Conservation (phyloP, 2,888 invertebrate species). For the Achlya flavicornis region DNA sequence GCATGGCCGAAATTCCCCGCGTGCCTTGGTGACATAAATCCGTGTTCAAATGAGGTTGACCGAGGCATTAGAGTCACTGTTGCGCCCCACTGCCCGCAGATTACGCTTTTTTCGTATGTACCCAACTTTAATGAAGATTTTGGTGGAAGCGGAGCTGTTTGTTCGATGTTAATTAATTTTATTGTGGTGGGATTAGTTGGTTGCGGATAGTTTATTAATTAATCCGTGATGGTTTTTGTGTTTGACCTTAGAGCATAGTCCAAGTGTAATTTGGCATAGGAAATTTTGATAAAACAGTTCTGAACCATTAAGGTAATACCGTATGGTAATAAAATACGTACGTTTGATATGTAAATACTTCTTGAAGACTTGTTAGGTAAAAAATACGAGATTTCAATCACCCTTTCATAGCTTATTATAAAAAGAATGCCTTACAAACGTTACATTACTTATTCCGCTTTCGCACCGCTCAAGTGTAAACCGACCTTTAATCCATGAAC, state of each 20-base stretch:
- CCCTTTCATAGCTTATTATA: neutral
- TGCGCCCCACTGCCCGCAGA: neutral
- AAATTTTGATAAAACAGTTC: too few species aligned
- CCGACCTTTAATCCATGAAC: constrained; percentile 4
- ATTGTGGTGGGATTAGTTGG: constrained; percentile 13
- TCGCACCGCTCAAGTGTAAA: neutral
- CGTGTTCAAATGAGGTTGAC: constrained; percentile 28
- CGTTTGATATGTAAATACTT: too few species aligned
- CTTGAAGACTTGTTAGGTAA: too few species aligned
- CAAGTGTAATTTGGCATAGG: too few species aligned
- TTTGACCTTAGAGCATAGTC: too few species aligned
- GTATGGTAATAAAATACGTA: too few species aligned
- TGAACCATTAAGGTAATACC: too few species aligned
- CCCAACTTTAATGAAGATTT: constrained; percentile 28
- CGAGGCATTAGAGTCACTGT: constrained; percentile 26
- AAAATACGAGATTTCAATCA: neutral
- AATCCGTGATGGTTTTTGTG: neutral
- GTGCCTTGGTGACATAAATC: constrained; percentile 51
- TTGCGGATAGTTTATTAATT: neutral
- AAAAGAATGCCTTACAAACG: neutral
- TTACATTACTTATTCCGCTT: neutral
- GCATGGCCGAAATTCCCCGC: constrained; percentile 48
- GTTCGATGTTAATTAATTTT: constrained; percentile 25
- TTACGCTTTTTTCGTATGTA: constrained; percentile 23
- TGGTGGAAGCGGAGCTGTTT: constrained; percentile 14